These are phyloP conservation scores for Remorina albescens DNA, from an alignment of 2,797 vertebrate species.

Conservation along the genomic window DNA sequence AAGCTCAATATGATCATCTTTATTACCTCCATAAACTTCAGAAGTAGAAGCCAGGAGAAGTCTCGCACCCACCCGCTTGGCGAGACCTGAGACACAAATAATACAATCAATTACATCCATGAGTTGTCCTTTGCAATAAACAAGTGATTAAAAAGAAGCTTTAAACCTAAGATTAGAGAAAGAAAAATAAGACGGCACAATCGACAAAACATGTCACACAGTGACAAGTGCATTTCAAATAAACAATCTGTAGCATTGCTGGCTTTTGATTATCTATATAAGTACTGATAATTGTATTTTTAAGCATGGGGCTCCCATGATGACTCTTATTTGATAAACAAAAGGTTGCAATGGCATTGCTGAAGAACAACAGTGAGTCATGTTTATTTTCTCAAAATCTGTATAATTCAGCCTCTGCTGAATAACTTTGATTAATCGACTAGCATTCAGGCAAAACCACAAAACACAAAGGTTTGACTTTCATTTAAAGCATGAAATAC, in stretches of 20 bases:
- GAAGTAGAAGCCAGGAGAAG: conserved; percentile 97
- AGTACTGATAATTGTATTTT: neutral
- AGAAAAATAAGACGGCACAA: neutral
- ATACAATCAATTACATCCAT: conserved; percentile 29
- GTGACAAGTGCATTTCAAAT: neutral
- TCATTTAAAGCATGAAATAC: neutral
- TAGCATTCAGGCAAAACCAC: conserved; percentile 2
- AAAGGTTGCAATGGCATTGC: neutral
- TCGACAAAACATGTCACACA: neutral
- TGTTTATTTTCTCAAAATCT: neutral
- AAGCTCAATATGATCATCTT: neutral
- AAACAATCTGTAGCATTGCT: neutral
- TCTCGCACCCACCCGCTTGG: conserved; percentile 96
- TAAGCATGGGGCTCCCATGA: neutral
- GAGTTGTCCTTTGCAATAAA: neutral
- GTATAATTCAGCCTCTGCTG: neutral
- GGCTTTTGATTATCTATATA: neutral
- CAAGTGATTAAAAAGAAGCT: neutral
- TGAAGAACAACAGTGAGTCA: neutral
- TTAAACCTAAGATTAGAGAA: neutral
- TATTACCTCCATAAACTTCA: conserved; percentile 98
- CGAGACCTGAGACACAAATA: conserved; percentile 86
- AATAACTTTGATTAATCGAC: neutral
- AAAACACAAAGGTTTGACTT: neutral
- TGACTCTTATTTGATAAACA: neutral